Evolutionary conservation across 2,113 vertebrate genomes (phyloP), one percentile per base, ranked within the genome.

Genomic region (Periophthalmus modestus): DNA sequence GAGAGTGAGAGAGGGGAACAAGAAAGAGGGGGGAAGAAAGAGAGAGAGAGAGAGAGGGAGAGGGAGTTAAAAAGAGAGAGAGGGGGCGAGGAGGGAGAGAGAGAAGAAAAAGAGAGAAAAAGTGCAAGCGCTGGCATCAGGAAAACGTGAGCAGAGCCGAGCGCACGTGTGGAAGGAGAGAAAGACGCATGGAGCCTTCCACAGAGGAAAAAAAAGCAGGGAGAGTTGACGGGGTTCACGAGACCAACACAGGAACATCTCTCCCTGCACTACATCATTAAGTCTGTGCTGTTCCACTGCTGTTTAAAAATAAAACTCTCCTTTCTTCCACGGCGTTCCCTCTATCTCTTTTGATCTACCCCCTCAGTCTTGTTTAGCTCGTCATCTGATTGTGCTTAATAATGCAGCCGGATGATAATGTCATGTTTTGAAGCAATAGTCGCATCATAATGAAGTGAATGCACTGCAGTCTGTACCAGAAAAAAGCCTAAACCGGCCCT

Each of bases 61-160:
- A 16, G 36, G 9, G 36, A 39, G 7, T 39, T 12, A 28, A 21
- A 39, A 9, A 39, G 5, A 39, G 36, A 39, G 15, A 15, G 15
- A 16, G 15, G 10, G 15, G 10, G 47, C 2, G 15, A 16, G 9
- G 9, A 4, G 15, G 16, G 13, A 43, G 39, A 43, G 10, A 52
- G 18, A 55, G 54, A 55, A 28, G 54, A 55, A 18, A 55, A 18
- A 21, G 54, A 55, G 59, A 36, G 63, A 74, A 69, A 70, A 75
- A 81, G 77, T 57, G 75, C 69, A 80, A 73, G 76, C 63, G 80
- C 74, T 75, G 58, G 54, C 57, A 73, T 15, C 62, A 18, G 62
- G 66, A 80, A 77, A 81, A 82, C 62, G 39, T 82, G 82, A 23
- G 65, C 73, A 80, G 73, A 58, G 63, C 0, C 12, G 21, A 16